A percentile compares a stretch with the other conserved stretches of the same genome.
phyloP scores from a whole-genome alignment of 2,797 vertebrate genomes.

The Pipistrellus pipistrellus region DNA sequence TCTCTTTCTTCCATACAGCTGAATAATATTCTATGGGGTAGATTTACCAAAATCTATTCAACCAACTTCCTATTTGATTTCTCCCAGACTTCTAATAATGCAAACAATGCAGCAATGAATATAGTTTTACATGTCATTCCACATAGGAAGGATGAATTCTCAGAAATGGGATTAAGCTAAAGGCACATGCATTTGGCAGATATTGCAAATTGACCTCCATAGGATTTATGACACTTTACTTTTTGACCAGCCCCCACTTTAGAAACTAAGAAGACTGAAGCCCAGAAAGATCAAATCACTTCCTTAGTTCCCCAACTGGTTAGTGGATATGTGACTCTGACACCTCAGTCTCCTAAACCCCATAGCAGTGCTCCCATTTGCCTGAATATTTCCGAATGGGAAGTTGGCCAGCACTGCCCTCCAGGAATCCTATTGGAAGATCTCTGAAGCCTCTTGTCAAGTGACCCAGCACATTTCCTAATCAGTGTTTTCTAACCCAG shows the following conservation, averaged over 20 bases:
- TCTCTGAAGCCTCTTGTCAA: neutral
- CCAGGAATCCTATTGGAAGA: neutral
- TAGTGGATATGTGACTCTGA: neutral
- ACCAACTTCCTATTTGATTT: neutral
- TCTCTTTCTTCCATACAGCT: neutral
- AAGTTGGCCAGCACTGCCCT: neutral
- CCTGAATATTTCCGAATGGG: neutral
- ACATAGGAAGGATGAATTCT: neutral
- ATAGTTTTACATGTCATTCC: neutral
- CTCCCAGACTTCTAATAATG: neutral
- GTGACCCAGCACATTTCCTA: neutral
- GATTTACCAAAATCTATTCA: neutral
- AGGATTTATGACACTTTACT: neutral
- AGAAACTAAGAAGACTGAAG: neutral
- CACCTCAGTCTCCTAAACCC: neutral
- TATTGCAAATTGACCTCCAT: neutral
- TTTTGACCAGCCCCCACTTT: neutral
- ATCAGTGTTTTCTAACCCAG: neutral
- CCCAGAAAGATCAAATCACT: neutral
- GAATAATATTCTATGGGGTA: neutral
- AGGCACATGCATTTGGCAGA: neutral
- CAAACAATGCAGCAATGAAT: neutral
- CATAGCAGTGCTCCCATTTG: neutral
- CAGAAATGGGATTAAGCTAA: neutral
- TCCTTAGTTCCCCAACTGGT: neutral